These are phyloP conservation scores for Bucco capensis DNA, from an alignment of 2,113 vertebrate genomes.

Conservation along the genomic window DNA sequence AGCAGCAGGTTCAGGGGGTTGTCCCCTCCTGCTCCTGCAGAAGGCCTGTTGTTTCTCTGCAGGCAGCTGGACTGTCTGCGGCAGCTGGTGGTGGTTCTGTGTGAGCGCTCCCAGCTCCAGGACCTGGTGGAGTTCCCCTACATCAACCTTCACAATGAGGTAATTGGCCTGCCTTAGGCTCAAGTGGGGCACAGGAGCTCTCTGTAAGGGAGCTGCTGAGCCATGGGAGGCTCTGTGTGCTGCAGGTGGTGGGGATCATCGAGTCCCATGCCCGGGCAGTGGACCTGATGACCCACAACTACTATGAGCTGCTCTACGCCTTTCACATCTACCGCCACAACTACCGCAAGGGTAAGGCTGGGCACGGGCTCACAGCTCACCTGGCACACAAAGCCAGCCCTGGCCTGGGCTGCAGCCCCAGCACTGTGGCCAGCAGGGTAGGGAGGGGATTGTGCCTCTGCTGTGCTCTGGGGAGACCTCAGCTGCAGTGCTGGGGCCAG, in stretches of 20 bases:
- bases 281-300: slow-evolving; percentile 93
- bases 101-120: slow-evolving; percentile 90
- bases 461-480: neutral
- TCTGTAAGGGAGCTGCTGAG: neutral
- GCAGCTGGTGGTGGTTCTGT: slow-evolving; percentile 93
- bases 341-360: slow-evolving; percentile 87
- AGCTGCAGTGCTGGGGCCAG: neutral
- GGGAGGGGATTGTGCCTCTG: neutral
- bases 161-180: slow-evolving; percentile 9
- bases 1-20: rapidly evolving
- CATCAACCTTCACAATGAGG: slow-evolving; percentile 91
- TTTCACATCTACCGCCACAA: slow-evolving; percentile 96
- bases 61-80: slow-evolving; percentile 95
- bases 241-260: slow-evolving; percentile 90
- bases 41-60: neutral
- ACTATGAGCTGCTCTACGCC: slow-evolving; percentile 94
- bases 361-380: neutral
- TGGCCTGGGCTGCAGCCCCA: neutral
- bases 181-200: rapidly evolving
- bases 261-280: slow-evolving; percentile 89
- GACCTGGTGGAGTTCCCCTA: slow-evolving; percentile 94
- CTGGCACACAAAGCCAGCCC: neutral
- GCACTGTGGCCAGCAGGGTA: neutral
- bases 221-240: neutral
- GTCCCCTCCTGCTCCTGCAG: neutral